Evolutionary conservation across 2,888 invertebrate genomes (phyloP).

Genomic region (Drosophila rubida): DNA sequence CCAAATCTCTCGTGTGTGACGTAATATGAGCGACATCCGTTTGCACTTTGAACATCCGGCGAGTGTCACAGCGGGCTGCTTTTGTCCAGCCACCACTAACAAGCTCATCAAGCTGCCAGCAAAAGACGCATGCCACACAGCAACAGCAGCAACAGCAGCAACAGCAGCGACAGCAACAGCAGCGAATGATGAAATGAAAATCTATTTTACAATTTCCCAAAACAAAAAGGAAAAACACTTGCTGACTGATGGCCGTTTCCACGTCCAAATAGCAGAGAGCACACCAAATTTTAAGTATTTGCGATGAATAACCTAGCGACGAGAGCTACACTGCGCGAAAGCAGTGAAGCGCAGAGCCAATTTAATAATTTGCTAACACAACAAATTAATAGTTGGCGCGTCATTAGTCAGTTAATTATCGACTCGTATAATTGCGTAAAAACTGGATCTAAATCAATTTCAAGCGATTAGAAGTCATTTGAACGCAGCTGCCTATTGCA

Average conservation of each 20-base stretch:
- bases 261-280: conserved; percentile 1
- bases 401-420: too few relatives aligned
- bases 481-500: too few relatives aligned
- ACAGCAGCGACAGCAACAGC: background rate
- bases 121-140: conserved; percentile 4
- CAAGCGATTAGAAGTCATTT: too few relatives aligned
- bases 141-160: background rate
- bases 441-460: background rate
- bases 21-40: conserved; percentile 74
- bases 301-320: conserved; percentile 2
- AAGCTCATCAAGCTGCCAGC: conserved; percentile 48
- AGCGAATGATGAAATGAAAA: background rate
- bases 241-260: conserved; percentile 8
- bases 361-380: too few relatives aligned
- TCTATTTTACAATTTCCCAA: conserved; percentile 10
- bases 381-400: too few relatives aligned
- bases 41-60: conserved; percentile 75
- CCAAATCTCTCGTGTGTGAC: conserved; percentile 61
- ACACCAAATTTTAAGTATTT: conserved; percentile 11
- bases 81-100: conserved; percentile 24
- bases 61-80: conserved; percentile 46
- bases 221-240: background rate
- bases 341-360: background rate
- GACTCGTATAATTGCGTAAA: too few relatives aligned
- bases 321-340: conserved; percentile 4